Evolutionary conservation across 2,888 invertebrate genomes (phyloP).

Genomic region (Cactoblastis cactorum): DNA sequence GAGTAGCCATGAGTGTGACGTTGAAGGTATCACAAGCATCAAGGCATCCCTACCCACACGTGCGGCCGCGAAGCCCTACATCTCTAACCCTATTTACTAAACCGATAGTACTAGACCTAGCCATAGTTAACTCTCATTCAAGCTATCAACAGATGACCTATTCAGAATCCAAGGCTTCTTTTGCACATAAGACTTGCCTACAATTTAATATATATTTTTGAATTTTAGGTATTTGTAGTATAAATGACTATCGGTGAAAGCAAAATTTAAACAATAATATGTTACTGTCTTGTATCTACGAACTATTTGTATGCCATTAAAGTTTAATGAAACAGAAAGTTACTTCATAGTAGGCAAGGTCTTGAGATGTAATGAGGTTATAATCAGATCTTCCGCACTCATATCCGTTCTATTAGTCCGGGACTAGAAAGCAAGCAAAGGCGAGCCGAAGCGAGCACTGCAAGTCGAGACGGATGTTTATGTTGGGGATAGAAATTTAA

Average conservation of each 20-base stretch:
- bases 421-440: slow-evolving; percentile 56
- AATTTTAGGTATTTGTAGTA: too few species aligned
- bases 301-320: neutral
- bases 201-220: neutral
- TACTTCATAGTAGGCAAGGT: slow-evolving; percentile 29
- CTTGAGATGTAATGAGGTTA: slow-evolving; percentile 51
- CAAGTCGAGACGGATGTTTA: slow-evolving; percentile 53
- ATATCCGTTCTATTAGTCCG: slow-evolving; percentile 41
- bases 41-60: slow-evolving; percentile 42
- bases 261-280: too few species aligned
- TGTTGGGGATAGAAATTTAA: slow-evolving; percentile 55
- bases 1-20: slow-evolving; percentile 35
- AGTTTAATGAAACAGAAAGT: slow-evolving; percentile 44
- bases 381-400: slow-evolving; percentile 61
- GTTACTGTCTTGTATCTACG: too few species aligned
- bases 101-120: slow-evolving; percentile 39
- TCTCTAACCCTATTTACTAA: slow-evolving; percentile 64
- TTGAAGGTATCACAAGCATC: slow-evolving; percentile 34
- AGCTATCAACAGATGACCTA: slow-evolving; percentile 13
- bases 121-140: slow-evolving; percentile 40
- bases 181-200: too few species aligned
- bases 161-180: neutral
- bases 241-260: neutral
- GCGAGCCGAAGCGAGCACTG: slow-evolving; percentile 36
- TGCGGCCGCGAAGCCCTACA: slow-evolving; percentile 59